phyloP scores from a whole-genome alignment of 2,797 vertebrate genomes.

The Manis javanica region DNA sequence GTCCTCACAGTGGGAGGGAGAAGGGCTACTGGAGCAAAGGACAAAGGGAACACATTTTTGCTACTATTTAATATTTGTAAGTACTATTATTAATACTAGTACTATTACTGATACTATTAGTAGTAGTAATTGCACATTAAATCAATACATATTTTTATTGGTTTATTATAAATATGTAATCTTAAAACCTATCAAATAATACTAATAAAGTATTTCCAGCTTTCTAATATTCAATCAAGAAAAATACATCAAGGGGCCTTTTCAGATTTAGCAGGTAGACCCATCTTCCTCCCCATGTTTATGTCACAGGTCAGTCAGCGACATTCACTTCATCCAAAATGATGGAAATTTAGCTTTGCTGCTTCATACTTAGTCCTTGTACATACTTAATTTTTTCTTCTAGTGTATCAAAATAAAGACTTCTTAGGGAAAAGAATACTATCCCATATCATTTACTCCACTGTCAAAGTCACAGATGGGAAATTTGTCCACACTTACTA shows the following conservation, averaged over 20 bases:
- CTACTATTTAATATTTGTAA: not conserved
- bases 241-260: not conserved
- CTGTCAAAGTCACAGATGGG: not conserved
- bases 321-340: not conserved
- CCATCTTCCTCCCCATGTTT: fast-evolving
- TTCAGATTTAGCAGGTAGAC: no score
- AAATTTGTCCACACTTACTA: not conserved
- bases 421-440: not conserved
- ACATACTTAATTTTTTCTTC: not conserved
- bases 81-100: fast-evolving
- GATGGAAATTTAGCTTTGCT: not conserved
- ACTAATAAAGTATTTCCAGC: not conserved
- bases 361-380: not conserved
- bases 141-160: not conserved
- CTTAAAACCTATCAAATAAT: not conserved
- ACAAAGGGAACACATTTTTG: fast-evolving
- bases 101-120: not conserved
- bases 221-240: not conserved
- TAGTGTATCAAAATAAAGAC: not conserved
- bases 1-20: fast-evolving
- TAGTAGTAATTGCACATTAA: not conserved
- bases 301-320: not conserved
- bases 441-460: no score
- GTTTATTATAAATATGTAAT: not conserved
- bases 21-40: not conserved